phyloP scores from a whole-genome alignment of 1,140 invertebrate genomes.

The Drosophila punjabiensis region DNA sequence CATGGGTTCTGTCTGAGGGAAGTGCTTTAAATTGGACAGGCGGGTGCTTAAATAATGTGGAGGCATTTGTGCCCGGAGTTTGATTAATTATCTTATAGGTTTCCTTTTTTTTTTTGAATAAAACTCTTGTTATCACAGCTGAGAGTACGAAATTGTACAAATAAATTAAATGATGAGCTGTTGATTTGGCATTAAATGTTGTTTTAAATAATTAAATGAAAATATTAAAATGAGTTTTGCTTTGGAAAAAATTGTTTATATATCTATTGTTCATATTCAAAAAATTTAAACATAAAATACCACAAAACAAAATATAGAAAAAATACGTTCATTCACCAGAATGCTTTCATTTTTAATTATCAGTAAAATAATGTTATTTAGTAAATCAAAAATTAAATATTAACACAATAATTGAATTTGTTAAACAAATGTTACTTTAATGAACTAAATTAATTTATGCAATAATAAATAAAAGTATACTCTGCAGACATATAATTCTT shows the following conservation, averaged over 20 bases:
- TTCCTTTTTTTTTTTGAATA: background rate
- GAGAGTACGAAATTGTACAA: background rate
- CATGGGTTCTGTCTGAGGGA: background rate
- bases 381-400: background rate
- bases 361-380: background rate
- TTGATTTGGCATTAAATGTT: background rate
- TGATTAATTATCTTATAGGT: slow-evolving; percentile 24
- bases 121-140: background rate
- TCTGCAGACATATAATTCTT: too few species aligned
- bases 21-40: background rate
- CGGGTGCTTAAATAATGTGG: slow-evolving; percentile 11
- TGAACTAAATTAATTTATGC: background rate
- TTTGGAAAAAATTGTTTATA: too few species aligned
- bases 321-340: too few species aligned
- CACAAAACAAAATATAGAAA: too few species aligned
- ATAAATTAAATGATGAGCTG: background rate
- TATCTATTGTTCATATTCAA: too few species aligned
- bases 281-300: too few species aligned
- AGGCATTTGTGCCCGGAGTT: background rate
- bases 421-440: too few species aligned
- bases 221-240: background rate
- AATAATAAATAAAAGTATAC: too few species aligned
- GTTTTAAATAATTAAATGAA: background rate
- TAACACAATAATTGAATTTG: background rate
- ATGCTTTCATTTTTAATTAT: background rate